Base-by-base conservation (phyloP, 2,888 invertebrate genomes). In the Mactromeris polynyma region DNA sequence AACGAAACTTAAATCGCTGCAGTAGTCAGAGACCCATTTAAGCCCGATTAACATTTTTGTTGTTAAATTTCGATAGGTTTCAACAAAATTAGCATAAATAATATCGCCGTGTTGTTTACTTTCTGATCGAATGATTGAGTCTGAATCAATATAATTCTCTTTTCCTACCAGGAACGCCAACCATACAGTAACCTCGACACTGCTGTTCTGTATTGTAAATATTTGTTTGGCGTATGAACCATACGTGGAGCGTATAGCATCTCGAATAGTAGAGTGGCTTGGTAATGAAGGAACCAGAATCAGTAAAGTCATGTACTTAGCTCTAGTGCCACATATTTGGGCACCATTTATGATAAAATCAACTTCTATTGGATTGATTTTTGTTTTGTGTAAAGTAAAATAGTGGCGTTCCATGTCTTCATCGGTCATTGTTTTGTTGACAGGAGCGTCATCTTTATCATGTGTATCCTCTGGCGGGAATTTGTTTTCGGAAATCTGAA, bases 241-340 rank as follows among this genome's bases (percentile, higher is more conserved):
- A 89, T 94, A 94, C 3, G 94, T 93, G 17, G 89, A 81, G 33
- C 95, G 88, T 26, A 95, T 93, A 1, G 92, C 92, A 17, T 92
- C 81, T 51, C 95, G 86, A 14, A 91, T 87, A 21, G 83, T 81
- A 14, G 54, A 21, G 77, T 94, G 91, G 7, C 89, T 78, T 19
- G 89, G 91, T n/a, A 90, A 83, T 0, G 94, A 92, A 7, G 93
- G 93, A 1, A 95, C 92, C 14, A 94, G 69, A 2, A 94, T 90
- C 7, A 95, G 84, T n/a, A 84, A 77, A 9, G 84, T 84, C 54
- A 94, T 84, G 77, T 91, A 93, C n/a, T 91, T 36, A 17, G 1
- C 6, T 7, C 3, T 14, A 1, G 42, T 42, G 31, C 83, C 78
- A 80, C 93, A 94, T 31, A 94, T 87, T 17, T 86, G 69, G 38